Evolutionary conservation across 2,888 invertebrate genomes (phyloP), one percentile per base, ranked within the genome.

Genomic region (Rambutsinella grinnellia): DNA sequence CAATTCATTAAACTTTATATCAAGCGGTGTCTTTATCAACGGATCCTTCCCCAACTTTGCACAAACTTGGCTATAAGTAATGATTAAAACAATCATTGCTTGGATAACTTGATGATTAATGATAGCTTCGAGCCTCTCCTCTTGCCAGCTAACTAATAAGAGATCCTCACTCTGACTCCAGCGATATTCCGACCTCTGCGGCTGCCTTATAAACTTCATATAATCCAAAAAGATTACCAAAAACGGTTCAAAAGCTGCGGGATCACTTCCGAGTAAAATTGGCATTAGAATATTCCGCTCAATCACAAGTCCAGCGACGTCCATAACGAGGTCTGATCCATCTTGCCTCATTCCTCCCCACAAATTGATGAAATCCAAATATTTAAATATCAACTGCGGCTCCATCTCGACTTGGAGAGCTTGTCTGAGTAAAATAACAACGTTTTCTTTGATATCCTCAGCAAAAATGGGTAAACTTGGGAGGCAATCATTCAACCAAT

Each of bases 261-360:
- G 60, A n/a, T 87, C 85, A 65, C 87, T 84, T 1, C 92, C 93
- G 63, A 95, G 88, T 80, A 96, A 92, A 80, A 93, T 93, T 58
- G 92, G 91, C 84, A 95, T 92, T 84, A 97, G 93, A 6, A 94
- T 93, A 79, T 93, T 93, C 19, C 97, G 89, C 87, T 97, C 97
- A 70, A 97, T 96, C 78, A 97, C 93, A 83, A 97, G 88, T 83
- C 96, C 95, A 13, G 95, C 94, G 86, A 97, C 90, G 86, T 97
- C 97, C 87, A 81, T 36, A 15, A 78, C 80, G 24, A 83, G 65
- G 46, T 69, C 68, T n/a, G 78, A 76, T 28, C 68, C 57, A 27
- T 72, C 75, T 19, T 65, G 63, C 1, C 62, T 58, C 8, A 81
- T 58, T 6, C 70, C 65, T 28, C 79, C 76, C 83, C 83, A 83